Base-by-base conservation (phyloP, 2,888 invertebrate genomes). In the Rhagium mordax region DNA sequence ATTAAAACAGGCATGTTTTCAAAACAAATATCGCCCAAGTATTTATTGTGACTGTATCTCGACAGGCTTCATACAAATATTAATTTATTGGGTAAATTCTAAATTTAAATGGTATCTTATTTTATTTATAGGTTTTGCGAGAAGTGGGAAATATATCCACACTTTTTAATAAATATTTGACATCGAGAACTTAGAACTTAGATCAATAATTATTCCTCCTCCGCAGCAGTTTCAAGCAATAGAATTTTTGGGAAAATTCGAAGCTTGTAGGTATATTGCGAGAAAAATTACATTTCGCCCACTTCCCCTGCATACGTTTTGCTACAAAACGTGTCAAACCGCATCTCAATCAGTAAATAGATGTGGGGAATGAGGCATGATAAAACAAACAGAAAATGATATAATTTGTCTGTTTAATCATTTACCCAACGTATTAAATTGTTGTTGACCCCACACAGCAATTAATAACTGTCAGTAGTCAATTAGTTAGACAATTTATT, bases 391-490 rank as follows among this genome's bases (percentile, higher is more conserved):
- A 41, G n/a, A 59, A 29, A 18, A n/a, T 59, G n/a, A 59, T 59
- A 59, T 59, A 33, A 59, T 59, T 59, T 59, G 33, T 33, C 48
- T 62, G 13, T n/a, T 62, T 62, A 48, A 62, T 62, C 49, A 20
- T 41, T 47, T 62, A n/a, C 60, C 61, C 47, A 62, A 20, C 21
- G n/a, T 49, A 24, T 62, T 48, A 62, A 64, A 64, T 74, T 74
- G 70, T 70, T 66, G 51, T 73, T 73, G 73, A 73, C 73, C 73
- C 69, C 69, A 48, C 18, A 16, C 27, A 24, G 29, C 27, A 49
- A 64, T 64, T 64, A 49, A 62, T 21, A 62, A 64, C 29, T 49
- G 49, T 51, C 49, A 64, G 51, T 51, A 24, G 24, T n/a, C 24
- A 57, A 24, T 27, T 61, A 21, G 10, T 62, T 47, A 62, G 61